Evolutionary conservation across 2,797 vertebrate species (phyloP), one percentile per base, ranked within the genome.

Genomic region (Etheostoma perlongum): DNA sequence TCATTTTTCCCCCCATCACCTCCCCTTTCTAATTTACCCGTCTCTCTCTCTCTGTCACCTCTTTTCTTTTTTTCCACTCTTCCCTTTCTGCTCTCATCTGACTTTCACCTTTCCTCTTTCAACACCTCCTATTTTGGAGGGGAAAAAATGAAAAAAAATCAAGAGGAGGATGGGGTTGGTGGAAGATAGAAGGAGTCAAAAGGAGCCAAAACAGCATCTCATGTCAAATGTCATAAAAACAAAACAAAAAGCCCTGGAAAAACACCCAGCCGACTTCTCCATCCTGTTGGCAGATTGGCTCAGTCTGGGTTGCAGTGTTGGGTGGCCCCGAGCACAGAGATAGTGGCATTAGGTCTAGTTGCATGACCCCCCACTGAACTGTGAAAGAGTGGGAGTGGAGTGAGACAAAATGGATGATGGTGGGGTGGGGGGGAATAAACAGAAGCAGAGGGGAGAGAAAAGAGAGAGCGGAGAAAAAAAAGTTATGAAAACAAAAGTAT

Each of bases 401-500:
- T 49, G 21, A 84, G 65, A 80, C 69, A 72, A 67, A 81, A 83
- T 58, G 79, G 72, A 89, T 81, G 66, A 53, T 11, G 7, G 27
- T n/a, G 33, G 8, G 2, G 25, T 7, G 59, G 44, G 21, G 33
- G 64, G 82, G 79, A 77, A 77, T 83, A 85, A 91, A 90, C 76
- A 89, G 81, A 87, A 75, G 76, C 5, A n/a, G 61, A 67, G 64
- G 51, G 55, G 33, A 65, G 67, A 69, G 66, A 40, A 40, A 68
- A 55, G 66, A 68, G 46, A 55, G 52, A 67, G 48, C 23, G 51
- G n/a, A 65, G 74, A 74, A 49, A 80, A 83, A 75, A 76, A 82
- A 89, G 87, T 94, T 93, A 93, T 93, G 79, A 92, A 93, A 94
- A 94, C 92, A 95, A 88, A 86, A 92, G 92, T 90, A 85, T 86